Base-by-base conservation (phyloP, 2,888 invertebrate species). In the Cheilosia vernalis region DNA sequence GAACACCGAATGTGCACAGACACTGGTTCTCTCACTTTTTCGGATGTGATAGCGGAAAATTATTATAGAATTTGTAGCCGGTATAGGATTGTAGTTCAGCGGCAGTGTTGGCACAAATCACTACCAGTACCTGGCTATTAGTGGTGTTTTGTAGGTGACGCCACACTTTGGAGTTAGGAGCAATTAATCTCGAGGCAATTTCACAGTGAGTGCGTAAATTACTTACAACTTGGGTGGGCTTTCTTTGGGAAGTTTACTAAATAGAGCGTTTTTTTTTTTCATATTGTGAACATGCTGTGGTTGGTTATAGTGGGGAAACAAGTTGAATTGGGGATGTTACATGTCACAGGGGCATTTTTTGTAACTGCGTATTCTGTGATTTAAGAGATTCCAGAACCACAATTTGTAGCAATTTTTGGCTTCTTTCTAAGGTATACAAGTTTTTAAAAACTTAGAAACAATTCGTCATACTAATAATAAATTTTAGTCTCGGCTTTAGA, bases 131-230 rank as follows among this genome's bases (percentile, higher is more conserved):
- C 79, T 81, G 81, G 51, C 81, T 63, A 85, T 81, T 81, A 77
- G 81, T 77, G 70, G 58, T 67, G 60, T 56, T 67, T 81, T 81
- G 81, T 77, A 77, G 70, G 49, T 83, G 67, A 70, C 44, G 74
- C 61, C 58, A 58, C 27, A 55, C 24, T 49, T 17, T 7, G 19
- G 70, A n/a, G 58, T 66, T 80, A n/a, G 40, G 44, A 67, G 76
- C 77, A 85, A 81, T 85, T 85, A 85, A 85, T 85, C 85, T 77
- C 60, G 67, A 86, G 51, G 69, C 86, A 86, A 86, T 86, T 86
- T 86, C 86, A 86, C 86, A 82, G 78, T 86, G 86, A 82, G 67
- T 86, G 86, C 86, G 85, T 85, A 85, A 85, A 81, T 81, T 77
- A 77, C 81, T 77, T 81, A 67, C 66, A 81, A 85, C 70, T 80